Evolutionary conservation across 2,797 vertebrate species (phyloP).

Genomic region (Acanthurus lineatus): DNA sequence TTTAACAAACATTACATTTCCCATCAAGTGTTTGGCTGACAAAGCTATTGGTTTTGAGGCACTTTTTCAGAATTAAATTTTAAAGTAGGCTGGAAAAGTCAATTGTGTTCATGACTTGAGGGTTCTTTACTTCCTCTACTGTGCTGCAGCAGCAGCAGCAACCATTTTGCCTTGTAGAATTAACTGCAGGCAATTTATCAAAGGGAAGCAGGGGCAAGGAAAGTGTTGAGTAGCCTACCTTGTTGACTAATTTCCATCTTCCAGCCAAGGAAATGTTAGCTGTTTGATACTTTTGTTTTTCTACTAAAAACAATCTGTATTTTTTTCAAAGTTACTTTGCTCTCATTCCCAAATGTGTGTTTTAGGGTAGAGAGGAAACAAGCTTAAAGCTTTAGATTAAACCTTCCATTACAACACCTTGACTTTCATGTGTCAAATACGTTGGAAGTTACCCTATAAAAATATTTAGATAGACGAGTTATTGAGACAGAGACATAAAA

Average conservation of each 20-base stretch:
- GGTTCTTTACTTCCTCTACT: constrained; percentile 5
- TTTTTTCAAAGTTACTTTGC: constrained; percentile 4
- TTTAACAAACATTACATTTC: too few relatives aligned
- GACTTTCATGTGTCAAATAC: neutral
- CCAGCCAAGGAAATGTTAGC: constrained; percentile 17
- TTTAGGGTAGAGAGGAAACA: constrained; percentile 4
- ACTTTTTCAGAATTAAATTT: too few relatives aligned
- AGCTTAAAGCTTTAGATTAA: constrained; percentile 7
- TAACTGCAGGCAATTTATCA: constrained; percentile 58
- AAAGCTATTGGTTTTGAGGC: neutral
- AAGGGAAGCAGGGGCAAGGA: constrained; percentile 55
- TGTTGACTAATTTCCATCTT: constrained; percentile 39
- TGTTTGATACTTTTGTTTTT: constrained; percentile 6
- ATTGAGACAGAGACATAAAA: constrained; percentile 6
- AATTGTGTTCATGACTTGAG: constrained; percentile 5
- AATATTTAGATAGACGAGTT: neutral
- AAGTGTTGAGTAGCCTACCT: constrained; percentile 50
- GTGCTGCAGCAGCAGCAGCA: constrained; percentile 52
- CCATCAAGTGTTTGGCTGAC: neutral
- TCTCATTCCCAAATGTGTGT: neutral
- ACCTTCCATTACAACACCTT: constrained; percentile 1
- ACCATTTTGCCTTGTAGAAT: constrained; percentile 78
- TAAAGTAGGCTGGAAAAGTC: neutral
- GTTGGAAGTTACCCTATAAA: constrained; percentile 2
- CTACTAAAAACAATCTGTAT: neutral